phyloP scores from a whole-genome alignment of 2,113 vertebrate species.

The Australoheros scitulus region DNA sequence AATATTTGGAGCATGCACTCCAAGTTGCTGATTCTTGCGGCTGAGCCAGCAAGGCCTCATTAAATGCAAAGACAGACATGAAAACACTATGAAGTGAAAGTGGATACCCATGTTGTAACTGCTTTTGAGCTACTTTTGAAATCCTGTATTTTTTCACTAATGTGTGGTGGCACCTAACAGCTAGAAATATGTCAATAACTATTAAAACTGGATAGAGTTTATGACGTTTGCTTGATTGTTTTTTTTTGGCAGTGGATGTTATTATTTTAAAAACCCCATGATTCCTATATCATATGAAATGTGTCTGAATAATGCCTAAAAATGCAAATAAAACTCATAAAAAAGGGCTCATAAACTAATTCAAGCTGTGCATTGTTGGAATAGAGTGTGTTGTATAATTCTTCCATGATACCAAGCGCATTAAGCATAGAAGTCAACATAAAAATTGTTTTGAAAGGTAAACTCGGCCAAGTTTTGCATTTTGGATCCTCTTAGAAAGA shows the following conservation, averaged over 20 bases:
- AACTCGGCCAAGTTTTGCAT: slow-evolving; percentile 6
- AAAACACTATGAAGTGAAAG: slow-evolving; percentile 23
- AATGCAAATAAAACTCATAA: background rate
- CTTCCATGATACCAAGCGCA: background rate
- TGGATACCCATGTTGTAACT: background rate
- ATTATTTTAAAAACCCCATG: background rate
- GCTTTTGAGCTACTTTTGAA: background rate
- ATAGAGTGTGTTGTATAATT: background rate
- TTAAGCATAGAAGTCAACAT: background rate
- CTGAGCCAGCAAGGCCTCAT: slow-evolving; percentile 49
- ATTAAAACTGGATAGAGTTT: background rate
- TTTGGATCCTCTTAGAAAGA: background rate
- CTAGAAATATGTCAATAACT: background rate
- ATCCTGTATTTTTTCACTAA: background rate
- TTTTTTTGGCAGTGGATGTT: background rate
- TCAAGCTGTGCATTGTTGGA: slow-evolving; percentile 1
- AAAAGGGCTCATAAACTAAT: background rate
- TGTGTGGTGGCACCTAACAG: background rate
- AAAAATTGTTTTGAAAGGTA: slow-evolving; percentile 19
- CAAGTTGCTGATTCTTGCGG: slow-evolving; percentile 43
- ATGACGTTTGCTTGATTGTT: background rate
- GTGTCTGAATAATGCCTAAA: background rate
- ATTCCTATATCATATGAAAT: background rate
- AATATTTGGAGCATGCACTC: slow-evolving; percentile 28
- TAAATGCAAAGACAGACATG: slow-evolving; percentile 40